Percentiles rank a stretch among this genome's conserved stretches.
phyloP scores from a whole-genome alignment of 2,888 invertebrate genomes.

The Agonopterix arenella region DNA sequence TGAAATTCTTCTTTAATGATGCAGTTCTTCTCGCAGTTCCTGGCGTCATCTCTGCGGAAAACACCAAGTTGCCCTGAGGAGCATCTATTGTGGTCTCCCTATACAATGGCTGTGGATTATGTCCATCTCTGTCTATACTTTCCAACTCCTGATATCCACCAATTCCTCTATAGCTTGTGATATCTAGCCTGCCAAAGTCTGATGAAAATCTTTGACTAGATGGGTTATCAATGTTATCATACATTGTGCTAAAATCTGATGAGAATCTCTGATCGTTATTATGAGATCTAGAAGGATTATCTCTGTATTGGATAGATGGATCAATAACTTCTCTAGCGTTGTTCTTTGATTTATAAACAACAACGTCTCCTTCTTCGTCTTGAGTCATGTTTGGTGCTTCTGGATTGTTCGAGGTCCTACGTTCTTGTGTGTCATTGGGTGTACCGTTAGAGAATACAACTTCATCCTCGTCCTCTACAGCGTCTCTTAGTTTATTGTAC shows the following conservation, averaged over 20 bases:
- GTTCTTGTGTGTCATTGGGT: slow-evolving; percentile 43
- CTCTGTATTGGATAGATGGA: slow-evolving; percentile 46
- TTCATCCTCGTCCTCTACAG: slow-evolving; percentile 73
- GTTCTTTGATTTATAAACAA: slow-evolving; percentile 56
- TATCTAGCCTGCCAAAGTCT: slow-evolving; percentile 50
- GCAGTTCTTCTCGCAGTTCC: slow-evolving; percentile 64
- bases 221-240: slow-evolving; percentile 9
- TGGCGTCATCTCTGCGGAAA: slow-evolving; percentile 49
- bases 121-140: slow-evolving; percentile 51
- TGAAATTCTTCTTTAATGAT: slow-evolving; percentile 59
- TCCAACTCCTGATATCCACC: slow-evolving; percentile 60
- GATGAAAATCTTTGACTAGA: slow-evolving; percentile 38
- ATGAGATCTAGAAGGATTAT: slow-evolving; percentile 24
- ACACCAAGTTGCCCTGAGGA: slow-evolving; percentile 44
- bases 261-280: slow-evolving; percentile 30
- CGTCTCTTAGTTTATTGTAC: slow-evolving; percentile 64
- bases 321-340: slow-evolving; percentile 60
- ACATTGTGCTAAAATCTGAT: slow-evolving; percentile 29
- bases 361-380: slow-evolving; percentile 59
- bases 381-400: slow-evolving; percentile 24
- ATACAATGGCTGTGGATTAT: slow-evolving; percentile 71
- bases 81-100: slow-evolving; percentile 73
- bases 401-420: slow-evolving; percentile 6
- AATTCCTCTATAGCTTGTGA: slow-evolving; percentile 38
- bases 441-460: slow-evolving; percentile 72